Evolutionary conservation across 2,797 vertebrate genomes (phyloP).

Genomic region (Gadopsis marmoratus): DNA sequence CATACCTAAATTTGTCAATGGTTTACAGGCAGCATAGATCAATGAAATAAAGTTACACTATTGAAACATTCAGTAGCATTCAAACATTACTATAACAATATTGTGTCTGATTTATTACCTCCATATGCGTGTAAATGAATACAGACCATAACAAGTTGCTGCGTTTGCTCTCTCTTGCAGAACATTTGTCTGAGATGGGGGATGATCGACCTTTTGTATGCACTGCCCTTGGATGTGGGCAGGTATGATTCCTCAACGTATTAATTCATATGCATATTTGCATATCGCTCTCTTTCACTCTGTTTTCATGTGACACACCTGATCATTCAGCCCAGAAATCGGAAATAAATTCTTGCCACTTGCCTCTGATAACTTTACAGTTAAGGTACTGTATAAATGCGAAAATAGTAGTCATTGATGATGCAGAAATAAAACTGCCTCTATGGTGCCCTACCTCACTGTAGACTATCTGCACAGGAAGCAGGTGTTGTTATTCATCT

Average conservation of each 20-base stretch:
- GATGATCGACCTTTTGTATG: conserved; percentile 99
- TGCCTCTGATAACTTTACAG: neutral
- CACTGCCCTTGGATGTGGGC: conserved; percentile 94
- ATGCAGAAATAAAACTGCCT: neutral
- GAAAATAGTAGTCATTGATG: neutral
- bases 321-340: neutral
- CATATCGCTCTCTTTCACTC: neutral
- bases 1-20: neutral
- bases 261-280: neutral
- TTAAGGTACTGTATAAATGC: neutral
- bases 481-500: neutral
- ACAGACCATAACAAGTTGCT: neutral
- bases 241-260: conserved; percentile 84
- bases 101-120: neutral
- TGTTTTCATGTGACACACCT: neutral
- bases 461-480: neutral
- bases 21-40: neutral
- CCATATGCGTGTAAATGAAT: neutral
- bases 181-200: conserved; percentile 88
- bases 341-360: neutral
- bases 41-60: neutral
- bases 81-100: neutral
- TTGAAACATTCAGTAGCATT: neutral
- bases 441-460: neutral
- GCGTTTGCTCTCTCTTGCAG: conserved; percentile 51